Conservation (phyloP, 2,888 invertebrate species). For the Arenicola marina region DNA sequence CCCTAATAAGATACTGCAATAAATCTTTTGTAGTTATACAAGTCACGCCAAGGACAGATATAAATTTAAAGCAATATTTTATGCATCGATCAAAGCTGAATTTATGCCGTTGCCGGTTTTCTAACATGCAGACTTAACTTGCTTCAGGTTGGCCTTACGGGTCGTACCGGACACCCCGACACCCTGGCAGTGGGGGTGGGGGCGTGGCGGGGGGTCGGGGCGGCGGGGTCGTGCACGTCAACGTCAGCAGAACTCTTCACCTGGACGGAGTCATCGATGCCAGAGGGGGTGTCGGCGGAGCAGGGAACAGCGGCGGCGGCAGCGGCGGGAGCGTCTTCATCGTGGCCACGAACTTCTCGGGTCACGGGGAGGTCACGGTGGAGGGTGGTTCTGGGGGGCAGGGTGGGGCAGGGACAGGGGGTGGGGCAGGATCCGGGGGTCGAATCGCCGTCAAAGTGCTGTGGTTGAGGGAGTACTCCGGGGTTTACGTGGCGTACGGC, state of each 20-base stretch:
- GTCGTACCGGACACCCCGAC: slow-evolving; percentile 36
- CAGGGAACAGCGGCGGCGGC: slow-evolving; percentile 40
- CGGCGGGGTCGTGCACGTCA: slow-evolving; percentile 38
- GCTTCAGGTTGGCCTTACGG: slow-evolving; percentile 40
- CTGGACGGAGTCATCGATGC: slow-evolving; percentile 40
- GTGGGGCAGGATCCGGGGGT: slow-evolving; percentile 44
- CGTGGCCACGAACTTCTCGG: slow-evolving; percentile 40
- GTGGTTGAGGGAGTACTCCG: slow-evolving; percentile 41
- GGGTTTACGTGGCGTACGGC: slow-evolving; percentile 37
- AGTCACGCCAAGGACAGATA: no score
- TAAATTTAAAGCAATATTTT: no score
- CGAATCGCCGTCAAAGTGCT: slow-evolving; percentile 39
- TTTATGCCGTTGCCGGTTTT: background rate
- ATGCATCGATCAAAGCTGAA: no score
- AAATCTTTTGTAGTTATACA: no score
- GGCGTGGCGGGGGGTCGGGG: slow-evolving; percentile 37
- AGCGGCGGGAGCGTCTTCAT: slow-evolving; percentile 43
- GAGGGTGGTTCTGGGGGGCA: slow-evolving; percentile 39
- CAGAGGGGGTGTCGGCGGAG: slow-evolving; percentile 34
- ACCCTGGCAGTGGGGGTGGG: slow-evolving; percentile 42
- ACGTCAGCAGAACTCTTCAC: slow-evolving; percentile 36
- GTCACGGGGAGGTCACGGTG: slow-evolving; percentile 39
- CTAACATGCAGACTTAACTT: no score
- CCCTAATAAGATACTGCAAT: no score
- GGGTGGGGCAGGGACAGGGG: slow-evolving; percentile 38